phyloP scores from a whole-genome alignment of 2,888 invertebrate species.

The Omphaloscelis lunosa region DNA sequence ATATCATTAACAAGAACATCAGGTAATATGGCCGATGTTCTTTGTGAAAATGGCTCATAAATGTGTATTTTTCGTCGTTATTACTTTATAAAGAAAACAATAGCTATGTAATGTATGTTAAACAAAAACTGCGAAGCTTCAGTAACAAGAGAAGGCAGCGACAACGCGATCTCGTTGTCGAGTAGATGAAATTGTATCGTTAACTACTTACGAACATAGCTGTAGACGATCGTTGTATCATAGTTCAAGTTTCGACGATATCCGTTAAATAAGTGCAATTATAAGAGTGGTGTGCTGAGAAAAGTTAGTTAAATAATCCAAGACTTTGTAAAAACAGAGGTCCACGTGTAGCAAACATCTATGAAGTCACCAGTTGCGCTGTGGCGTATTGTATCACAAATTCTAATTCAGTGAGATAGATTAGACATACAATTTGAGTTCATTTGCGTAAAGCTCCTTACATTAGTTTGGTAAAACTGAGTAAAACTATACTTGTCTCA shows the following conservation, averaged over 20 bases:
- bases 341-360: neutral
- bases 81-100: conserved; percentile 11
- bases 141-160: conserved; percentile 46
- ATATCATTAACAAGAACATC: neutral
- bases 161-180: conserved; percentile 31
- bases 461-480: neutral
- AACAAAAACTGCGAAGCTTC: conserved; percentile 51
- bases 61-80: conserved; percentile 2
- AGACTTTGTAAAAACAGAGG: neutral
- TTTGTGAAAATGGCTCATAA: neutral
- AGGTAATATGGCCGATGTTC: conserved; percentile 10
- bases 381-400: neutral
- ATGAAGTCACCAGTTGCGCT: neutral
- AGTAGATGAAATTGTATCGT: conserved; percentile 53
- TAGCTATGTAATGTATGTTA: neutral
- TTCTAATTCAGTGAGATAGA: neutral
- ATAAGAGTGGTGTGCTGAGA: conserved; percentile 35
- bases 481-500: conserved; percentile 21
- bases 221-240: conserved; percentile 34
- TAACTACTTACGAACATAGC: conserved; percentile 38
- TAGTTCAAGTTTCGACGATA: conserved; percentile 51
- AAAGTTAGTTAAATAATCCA: neutral
- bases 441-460: no score
- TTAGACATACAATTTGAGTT: no score
- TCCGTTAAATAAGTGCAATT: conserved; percentile 50